Evolutionary conservation across 2,113 vertebrate species (phyloP).

Genomic region (Cynoglossus semilaevis): DNA sequence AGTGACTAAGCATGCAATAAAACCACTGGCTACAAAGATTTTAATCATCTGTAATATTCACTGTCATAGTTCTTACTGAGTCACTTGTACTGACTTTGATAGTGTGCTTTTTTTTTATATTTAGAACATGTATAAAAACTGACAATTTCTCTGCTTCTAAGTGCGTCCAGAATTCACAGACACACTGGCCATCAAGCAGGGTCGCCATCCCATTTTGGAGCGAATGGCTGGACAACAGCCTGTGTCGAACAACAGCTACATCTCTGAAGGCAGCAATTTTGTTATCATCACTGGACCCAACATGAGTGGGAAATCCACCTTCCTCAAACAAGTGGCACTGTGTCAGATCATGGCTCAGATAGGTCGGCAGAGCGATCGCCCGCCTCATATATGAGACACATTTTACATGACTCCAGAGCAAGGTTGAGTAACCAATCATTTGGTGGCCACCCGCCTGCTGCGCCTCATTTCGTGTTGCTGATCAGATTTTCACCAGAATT

Average conservation of each 20-base stretch:
- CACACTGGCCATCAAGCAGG: conserved; percentile 91
- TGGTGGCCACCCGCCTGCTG: conserved; percentile 93
- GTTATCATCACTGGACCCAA: conserved; percentile 94
- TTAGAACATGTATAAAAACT: too few relatives aligned
- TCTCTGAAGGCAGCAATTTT: conserved; percentile 92
- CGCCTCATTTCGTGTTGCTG: conserved; percentile 86
- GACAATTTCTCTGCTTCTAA: conserved; percentile 53
- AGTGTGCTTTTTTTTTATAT: too few relatives aligned
- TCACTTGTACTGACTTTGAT: too few relatives aligned
- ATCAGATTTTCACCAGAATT: conserved; percentile 97
- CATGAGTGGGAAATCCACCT: conserved; percentile 98
- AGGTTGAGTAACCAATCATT: conserved; percentile 66
- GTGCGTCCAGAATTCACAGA: conserved; percentile 97
- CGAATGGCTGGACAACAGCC: conserved; percentile 86
- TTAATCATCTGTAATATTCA: too few relatives aligned
- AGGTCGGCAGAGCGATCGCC: conserved; percentile 72
- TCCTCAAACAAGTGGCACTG: conserved; percentile 93
- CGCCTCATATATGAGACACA: not conserved
- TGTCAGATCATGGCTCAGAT: conserved; percentile 98
- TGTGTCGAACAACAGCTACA: conserved; percentile 88
- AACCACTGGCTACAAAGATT: not conserved
- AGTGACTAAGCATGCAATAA: conserved; percentile 2
- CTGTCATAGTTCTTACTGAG: too few relatives aligned
- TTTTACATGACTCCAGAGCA: not conserved
- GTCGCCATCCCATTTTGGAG: conserved; percentile 94